phyloP scores from a whole-genome alignment of 2,113 vertebrate species.

The Lontra canadensis region DNA sequence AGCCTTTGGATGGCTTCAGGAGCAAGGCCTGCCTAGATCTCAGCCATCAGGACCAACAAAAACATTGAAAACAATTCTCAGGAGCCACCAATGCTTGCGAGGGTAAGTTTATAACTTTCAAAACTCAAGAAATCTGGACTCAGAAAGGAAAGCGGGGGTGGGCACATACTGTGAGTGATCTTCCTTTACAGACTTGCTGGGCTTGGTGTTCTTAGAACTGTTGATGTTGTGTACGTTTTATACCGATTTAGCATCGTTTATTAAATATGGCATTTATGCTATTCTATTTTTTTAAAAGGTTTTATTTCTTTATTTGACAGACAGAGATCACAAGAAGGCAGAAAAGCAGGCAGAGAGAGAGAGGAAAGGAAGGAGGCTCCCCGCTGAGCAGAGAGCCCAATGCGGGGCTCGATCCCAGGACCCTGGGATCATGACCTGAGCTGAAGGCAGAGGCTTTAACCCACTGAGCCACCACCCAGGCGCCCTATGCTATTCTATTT shows the following conservation, averaged over 20 bases:
- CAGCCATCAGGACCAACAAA: neutral
- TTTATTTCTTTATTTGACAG: too few species aligned
- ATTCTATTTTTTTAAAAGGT: neutral
- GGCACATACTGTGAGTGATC: rapidly evolving
- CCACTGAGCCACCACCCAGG: too few species aligned
- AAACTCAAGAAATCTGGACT: neutral
- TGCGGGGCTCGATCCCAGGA: too few species aligned
- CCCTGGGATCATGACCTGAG: too few species aligned
- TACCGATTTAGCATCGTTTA: neutral
- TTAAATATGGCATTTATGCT: neutral
- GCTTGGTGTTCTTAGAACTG: neutral
- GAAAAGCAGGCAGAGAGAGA: too few species aligned
- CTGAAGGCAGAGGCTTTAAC: too few species aligned
- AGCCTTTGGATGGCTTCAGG: neutral
- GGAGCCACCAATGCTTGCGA: neutral
- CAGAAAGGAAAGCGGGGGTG: neutral
- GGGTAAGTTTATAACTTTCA: neutral
- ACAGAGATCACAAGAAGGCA: too few species aligned
- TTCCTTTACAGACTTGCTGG: neutral
- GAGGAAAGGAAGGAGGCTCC: too few species aligned
- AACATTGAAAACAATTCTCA: neutral
- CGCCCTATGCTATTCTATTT: too few species aligned
- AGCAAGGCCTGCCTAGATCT: neutral
- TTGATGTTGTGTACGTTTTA: neutral
- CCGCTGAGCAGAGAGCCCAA: too few species aligned